Percentiles rank a stretch among this genome's conserved stretches.
These are phyloP conservation scores for Phalacrocorax brasilianus DNA, from an alignment of 2,113 vertebrate genomes.

Conservation along the genomic window DNA sequence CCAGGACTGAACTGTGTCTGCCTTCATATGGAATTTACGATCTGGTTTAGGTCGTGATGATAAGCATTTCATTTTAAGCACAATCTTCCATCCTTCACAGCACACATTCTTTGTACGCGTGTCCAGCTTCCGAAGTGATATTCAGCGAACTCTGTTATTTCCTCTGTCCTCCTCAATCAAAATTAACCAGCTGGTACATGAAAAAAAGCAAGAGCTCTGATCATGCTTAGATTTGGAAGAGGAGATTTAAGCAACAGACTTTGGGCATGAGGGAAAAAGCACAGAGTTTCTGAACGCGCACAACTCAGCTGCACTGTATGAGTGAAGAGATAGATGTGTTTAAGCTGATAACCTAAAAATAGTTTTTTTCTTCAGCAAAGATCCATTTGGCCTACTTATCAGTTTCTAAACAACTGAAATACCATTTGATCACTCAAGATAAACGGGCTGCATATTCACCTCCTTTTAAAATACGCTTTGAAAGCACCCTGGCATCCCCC, in stretches of 20 bases:
- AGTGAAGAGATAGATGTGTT: neutral
- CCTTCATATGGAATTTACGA: neutral
- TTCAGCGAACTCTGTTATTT: neutral
- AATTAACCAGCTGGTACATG: neutral
- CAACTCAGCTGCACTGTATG: neutral
- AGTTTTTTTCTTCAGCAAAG: constrained; percentile 33
- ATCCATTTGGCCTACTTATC: constrained; percentile 52
- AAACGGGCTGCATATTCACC: neutral
- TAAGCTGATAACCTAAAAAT: constrained; percentile 39
- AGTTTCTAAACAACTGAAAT: constrained; percentile 36
- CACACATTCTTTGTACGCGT: neutral
- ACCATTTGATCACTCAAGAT: constrained; percentile 42
- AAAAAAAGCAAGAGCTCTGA: neutral
- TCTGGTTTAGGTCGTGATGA: neutral
- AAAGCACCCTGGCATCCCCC: neutral
- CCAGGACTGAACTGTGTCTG: neutral
- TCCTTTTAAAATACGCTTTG: neutral
- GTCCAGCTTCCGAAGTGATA: neutral
- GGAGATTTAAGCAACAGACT: neutral
- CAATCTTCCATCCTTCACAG: neutral
- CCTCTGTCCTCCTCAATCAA: neutral
- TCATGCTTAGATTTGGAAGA: neutral
- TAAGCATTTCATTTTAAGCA: constrained; percentile 6
- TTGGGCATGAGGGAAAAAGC: neutral
- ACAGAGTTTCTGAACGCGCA: neutral